phyloP scores from a whole-genome alignment of 2,888 invertebrate genomes.

The Pemphredon lugubris region DNA sequence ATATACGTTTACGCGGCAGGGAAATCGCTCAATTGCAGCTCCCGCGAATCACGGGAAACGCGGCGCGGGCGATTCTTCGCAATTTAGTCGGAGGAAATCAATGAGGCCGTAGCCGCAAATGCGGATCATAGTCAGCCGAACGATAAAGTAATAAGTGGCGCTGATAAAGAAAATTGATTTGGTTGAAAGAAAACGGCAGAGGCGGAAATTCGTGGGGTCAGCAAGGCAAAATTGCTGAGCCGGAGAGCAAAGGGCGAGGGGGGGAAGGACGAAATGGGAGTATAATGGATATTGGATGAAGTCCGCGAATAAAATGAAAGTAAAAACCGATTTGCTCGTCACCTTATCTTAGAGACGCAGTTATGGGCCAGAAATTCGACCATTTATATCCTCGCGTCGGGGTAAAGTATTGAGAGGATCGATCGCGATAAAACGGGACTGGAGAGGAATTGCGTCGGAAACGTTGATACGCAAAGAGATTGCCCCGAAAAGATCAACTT shows the following conservation, averaged over 20 bases:
- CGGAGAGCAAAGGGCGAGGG: conserved; percentile 25
- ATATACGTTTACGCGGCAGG: background rate
- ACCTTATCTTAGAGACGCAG: conserved; percentile 48
- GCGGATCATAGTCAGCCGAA: conserved; percentile 21
- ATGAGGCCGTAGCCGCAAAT: no score
- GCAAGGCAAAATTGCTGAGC: conserved; percentile 55
- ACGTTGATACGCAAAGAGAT: conserved; percentile 40
- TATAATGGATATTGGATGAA: conserved; percentile 50
- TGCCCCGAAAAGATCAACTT: conserved; percentile 28
- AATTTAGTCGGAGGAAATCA: no score
- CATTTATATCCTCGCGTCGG: conserved; percentile 12
- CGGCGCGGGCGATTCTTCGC: no score
- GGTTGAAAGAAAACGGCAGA: conserved; percentile 23
- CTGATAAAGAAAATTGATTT: conserved; percentile 52
- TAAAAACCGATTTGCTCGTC: conserved; percentile 48
- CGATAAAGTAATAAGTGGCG: conserved; percentile 54
- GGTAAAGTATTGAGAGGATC: conserved; percentile 21
- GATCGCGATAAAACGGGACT: conserved; percentile 10
- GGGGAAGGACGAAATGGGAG: conserved; percentile 37
- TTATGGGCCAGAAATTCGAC: conserved; percentile 26
- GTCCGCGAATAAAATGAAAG: conserved; percentile 17
- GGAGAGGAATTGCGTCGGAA: conserved; percentile 14
- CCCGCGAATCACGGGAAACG: conserved; percentile 12
- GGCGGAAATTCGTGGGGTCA: conserved; percentile 49
- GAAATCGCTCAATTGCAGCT: background rate